Percentiles rank a stretch among this genome's conserved stretches.
Evolutionary conservation across 1,140 invertebrate species (phyloP).

Genomic region (Cyclargus thomasi): DNA sequence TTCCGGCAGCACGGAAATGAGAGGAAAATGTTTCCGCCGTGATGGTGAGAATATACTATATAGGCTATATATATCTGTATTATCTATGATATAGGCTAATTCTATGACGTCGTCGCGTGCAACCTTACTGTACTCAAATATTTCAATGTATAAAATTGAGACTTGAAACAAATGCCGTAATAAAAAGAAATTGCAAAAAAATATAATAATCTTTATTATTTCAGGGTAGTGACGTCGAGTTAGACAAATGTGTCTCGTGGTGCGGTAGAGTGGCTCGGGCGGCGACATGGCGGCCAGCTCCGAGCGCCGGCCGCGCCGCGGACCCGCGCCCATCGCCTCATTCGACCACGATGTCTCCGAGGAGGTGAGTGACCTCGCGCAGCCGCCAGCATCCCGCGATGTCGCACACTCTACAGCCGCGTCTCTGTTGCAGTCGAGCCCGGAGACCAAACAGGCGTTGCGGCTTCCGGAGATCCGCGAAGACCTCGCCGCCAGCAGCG

Average conservation of each 20-base stretch:
- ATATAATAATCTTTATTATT: background rate
- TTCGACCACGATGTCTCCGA: conserved; percentile 91
- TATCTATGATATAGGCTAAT: too few species aligned
- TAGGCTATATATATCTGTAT: too few species aligned
- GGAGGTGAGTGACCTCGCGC: conserved; percentile 76
- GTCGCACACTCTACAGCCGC: background rate
- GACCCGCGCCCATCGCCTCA: conserved; percentile 93
- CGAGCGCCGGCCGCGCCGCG: conserved; percentile 81
- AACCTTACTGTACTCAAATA: too few species aligned
- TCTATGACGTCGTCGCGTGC: too few species aligned
- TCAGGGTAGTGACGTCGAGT: background rate
- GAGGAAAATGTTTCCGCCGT: too few species aligned
- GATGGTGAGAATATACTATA: too few species aligned
- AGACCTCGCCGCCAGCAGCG: conserved; percentile 28
- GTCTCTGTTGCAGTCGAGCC: conserved; percentile 71
- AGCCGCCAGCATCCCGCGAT: too few species aligned
- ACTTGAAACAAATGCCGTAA: too few species aligned
- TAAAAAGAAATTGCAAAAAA: too few species aligned
- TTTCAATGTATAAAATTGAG: too few species aligned
- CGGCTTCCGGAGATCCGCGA: conserved; percentile 80
- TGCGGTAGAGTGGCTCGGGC: conserved; percentile 13
- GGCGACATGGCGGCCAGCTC: conserved; percentile 49
- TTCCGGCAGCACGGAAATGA: too few species aligned
- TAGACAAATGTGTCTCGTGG: background rate
- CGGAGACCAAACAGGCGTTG: conserved; percentile 76